These are phyloP conservation scores for Alloplasta piceator DNA, from an alignment of 2,888 invertebrate genomes.

Conservation along the genomic window DNA sequence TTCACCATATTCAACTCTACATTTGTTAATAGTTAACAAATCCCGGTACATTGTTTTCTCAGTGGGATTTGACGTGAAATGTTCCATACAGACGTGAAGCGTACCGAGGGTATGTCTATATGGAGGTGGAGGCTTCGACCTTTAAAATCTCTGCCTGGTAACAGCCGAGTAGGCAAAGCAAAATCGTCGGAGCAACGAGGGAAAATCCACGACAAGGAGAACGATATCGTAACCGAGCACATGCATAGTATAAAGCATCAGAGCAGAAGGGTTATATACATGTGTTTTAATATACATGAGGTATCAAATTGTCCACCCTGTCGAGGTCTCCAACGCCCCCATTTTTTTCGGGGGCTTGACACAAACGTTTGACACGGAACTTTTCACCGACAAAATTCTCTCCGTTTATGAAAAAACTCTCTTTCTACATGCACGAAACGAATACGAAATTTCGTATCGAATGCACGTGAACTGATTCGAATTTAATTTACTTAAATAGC, in stretches of 20 bases:
- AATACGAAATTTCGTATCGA: too few species aligned
- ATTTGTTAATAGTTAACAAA: too few species aligned
- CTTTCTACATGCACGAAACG: too few species aligned
- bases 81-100: conserved; percentile 7
- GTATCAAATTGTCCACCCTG: too few species aligned
- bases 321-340: not conserved
- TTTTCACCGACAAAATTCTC: conserved; percentile 29
- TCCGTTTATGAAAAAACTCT: too few species aligned
- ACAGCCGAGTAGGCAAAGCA: conserved; percentile 66
- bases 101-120: conserved; percentile 31
- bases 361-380: conserved; percentile 27
- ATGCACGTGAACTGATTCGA: too few species aligned
- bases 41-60: too few species aligned
- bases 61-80: conserved; percentile 33
- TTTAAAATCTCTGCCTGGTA: conserved; percentile 65
- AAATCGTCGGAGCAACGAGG: conserved; percentile 60
- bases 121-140: conserved; percentile 47
- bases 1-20: too few species aligned
- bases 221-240: conserved; percentile 52
- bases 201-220: conserved; percentile 53
- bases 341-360: conserved; percentile 9
- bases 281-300: too few species aligned
- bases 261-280: too few species aligned
- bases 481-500: too few species aligned
- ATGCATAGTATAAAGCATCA: conserved; percentile 1